These are phyloP conservation scores for Leuciscus waleckii DNA, from an alignment of 2,797 vertebrate species.

Conservation along the genomic window DNA sequence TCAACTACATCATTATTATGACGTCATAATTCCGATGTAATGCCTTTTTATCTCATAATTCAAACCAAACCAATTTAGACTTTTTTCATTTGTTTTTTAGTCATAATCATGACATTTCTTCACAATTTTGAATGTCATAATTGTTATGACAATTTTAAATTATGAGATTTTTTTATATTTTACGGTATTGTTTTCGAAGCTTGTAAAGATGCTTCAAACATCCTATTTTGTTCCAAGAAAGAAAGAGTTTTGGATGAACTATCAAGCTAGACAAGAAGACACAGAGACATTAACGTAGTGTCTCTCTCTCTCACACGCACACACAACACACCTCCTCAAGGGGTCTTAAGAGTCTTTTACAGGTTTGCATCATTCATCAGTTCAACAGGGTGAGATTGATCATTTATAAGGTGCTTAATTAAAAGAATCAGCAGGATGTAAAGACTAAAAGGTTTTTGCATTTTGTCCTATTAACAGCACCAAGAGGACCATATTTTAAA, in stretches of 20 bases:
- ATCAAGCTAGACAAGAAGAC: neutral
- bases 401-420: conserved; percentile 18
- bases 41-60: neutral
- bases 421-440: conserved; percentile 27
- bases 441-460: neutral
- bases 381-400: conserved; percentile 19
- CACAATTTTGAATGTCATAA: neutral
- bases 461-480: neutral
- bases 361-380: conserved; percentile 28
- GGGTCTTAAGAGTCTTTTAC: neutral
- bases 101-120: neutral
- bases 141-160: neutral
- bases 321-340: neutral
- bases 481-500: neutral
- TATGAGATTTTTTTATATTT: neutral
- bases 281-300: neutral
- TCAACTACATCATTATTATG: neutral
- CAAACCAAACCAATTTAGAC: neutral
- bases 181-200: neutral
- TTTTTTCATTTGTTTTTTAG: neutral
- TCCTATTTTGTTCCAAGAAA: neutral
- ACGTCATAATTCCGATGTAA: no score
- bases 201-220: neutral
- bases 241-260: neutral
- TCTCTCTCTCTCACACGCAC: neutral